A percentile compares a stretch with the other conserved stretches of the same genome.
Evolutionary conservation across 2,113 vertebrate genomes (phyloP).

Genomic region (Hemiscyllium ocellatum): DNA sequence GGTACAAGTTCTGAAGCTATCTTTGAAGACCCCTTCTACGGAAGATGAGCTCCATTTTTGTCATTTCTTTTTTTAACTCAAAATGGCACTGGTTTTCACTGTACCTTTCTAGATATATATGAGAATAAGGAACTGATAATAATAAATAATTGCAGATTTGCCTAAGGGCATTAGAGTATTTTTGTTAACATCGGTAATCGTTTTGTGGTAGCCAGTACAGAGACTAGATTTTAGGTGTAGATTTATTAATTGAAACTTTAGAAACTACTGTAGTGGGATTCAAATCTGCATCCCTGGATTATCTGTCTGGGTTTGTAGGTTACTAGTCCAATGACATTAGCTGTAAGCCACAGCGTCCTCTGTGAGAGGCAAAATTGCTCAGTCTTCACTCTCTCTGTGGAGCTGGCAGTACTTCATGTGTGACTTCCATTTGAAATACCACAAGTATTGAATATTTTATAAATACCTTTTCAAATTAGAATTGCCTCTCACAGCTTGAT

Average conservation of each 20-base stretch:
- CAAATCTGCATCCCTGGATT: too few species aligned
- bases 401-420: neutral
- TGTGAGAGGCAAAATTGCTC: neutral
- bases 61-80: too few species aligned
- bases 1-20: too few species aligned
- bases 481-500: neutral
- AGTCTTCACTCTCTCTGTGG: neutral
- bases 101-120: too few species aligned
- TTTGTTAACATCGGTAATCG: too few species aligned
- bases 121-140: too few species aligned
- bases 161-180: too few species aligned
- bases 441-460: neutral
- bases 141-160: too few species aligned
- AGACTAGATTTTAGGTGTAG: neutral
- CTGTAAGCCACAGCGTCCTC: neutral
- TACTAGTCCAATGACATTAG: neutral
- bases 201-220: neutral
- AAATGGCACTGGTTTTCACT: too few species aligned
- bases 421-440: neutral
- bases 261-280: too few species aligned
- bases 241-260: neutral
- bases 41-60: too few species aligned
- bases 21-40: too few species aligned
- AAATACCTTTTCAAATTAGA: neutral
- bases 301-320: neutral